Evolutionary conservation across 2,113 vertebrate genomes (phyloP), one percentile per base, ranked within the genome.

Genomic region (Prochilodus magdalenae): DNA sequence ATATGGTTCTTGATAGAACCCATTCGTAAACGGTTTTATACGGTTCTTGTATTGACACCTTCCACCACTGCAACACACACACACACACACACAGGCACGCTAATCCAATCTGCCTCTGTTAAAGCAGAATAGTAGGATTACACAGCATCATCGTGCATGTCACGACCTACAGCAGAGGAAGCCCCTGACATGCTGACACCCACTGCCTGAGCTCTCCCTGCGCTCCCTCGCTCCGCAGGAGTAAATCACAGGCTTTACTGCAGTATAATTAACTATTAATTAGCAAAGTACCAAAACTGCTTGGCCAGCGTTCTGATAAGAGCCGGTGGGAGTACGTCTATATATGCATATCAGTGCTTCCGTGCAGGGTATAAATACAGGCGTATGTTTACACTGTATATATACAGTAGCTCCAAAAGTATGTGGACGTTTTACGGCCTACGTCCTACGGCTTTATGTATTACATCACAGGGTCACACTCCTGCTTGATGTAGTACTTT

Each of bases 141-240:
- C 62, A 40, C 22, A 57, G 47, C 51, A 72, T 73, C 30, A 29
- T 51, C 27, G 16, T 63, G 69, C 63, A 44, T 36, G 71, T 30
- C 57, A 73, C 72, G 75, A 73, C 81, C 75, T 83, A 78, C 47
- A 83, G 75, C 57, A 78, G 30, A 77, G 44, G 66, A 57, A 73
- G 40, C 75, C 65, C 75, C 81, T 18, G 36, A 18, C 66, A 72
- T n/a, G 59, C 77, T 24, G 27, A 18, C 55, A 66, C 10, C 40
- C 26, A 55, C 72, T 71, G 65, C 27, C 18, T 10, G 11, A 10
- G 1, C 40, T 44, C 1, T 8, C 5, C 4, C 8, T 44, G 40
- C 73, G 2, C 57, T 4, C 40, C 53, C 5, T 79, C 57, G 16
- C 44, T 40, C 27, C 53, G 51, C 60, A 10, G 63, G 60, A 29